phyloP scores from a whole-genome alignment of 2,888 invertebrate genomes.

The Arctia plantaginis region DNA sequence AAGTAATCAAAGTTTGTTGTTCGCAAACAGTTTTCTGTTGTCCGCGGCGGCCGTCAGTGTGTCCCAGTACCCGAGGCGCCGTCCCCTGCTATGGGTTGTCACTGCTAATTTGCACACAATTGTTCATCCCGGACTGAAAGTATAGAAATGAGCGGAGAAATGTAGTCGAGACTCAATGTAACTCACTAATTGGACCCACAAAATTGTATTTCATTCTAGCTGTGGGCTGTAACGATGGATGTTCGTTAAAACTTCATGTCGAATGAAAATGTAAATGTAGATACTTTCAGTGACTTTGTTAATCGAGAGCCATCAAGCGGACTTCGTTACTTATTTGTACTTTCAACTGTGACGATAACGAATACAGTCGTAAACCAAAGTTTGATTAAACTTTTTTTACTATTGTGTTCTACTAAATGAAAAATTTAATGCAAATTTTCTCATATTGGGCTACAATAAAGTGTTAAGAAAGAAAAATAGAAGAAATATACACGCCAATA shows the following conservation, averaged over 20 bases:
- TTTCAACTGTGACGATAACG: constrained; percentile 9
- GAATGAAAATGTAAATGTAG: constrained; percentile 66
- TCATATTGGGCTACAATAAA: not conserved
- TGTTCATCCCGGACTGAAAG: constrained; percentile 79
- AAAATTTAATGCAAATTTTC: not conserved
- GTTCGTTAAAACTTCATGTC: constrained; percentile 71
- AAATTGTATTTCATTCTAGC: constrained; percentile 67
- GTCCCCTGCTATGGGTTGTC: constrained; percentile 74
- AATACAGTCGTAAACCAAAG: constrained; percentile 1
- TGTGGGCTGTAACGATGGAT: constrained; percentile 59
- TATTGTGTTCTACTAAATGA: not conserved
- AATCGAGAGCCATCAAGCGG: constrained; percentile 57
- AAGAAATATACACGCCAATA: no score
- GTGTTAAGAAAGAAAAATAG: not conserved
- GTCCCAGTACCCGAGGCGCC: constrained; percentile 58
- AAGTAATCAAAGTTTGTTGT: constrained; percentile 18
- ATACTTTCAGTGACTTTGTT: constrained; percentile 64
- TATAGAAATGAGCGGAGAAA: constrained; percentile 79
- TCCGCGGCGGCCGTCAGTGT: constrained; percentile 50
- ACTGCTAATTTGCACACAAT: constrained; percentile 84
- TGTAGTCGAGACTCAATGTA: constrained; percentile 72
- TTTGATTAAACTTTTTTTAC: not conserved
- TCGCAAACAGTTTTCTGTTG: constrained; percentile 22
- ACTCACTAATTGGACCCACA: constrained; percentile 75
- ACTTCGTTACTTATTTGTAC: constrained; percentile 42